phyloP scores from a whole-genome alignment of 2,797 vertebrate species.

The Adrianichthys oophorus region DNA sequence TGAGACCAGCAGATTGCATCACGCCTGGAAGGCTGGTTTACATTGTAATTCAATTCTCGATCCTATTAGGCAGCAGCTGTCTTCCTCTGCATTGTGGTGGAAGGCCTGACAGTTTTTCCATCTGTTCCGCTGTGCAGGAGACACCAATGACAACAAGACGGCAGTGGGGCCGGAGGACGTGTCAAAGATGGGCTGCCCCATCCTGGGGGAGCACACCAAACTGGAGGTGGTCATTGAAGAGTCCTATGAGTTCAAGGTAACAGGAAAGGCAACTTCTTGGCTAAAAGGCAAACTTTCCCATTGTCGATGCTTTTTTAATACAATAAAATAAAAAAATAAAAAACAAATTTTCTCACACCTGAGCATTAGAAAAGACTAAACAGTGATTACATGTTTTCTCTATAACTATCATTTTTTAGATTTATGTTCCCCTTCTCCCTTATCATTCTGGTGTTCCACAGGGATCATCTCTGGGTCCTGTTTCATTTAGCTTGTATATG shows the following conservation, averaged over 20 bases:
- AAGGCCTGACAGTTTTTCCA: constrained; percentile 4
- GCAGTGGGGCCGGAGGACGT: constrained; percentile 71
- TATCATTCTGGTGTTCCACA: no score
- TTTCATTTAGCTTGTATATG: no score
- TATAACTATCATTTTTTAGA: not conserved
- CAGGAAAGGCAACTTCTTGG: not conserved
- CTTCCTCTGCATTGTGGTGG: not conserved
- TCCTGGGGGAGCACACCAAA: constrained; percentile 82
- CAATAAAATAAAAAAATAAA: no score
- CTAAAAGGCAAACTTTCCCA: constrained; percentile 1
- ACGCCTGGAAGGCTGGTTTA: not conserved
- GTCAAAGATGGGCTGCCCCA: constrained; percentile 84
- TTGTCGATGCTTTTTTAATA: no score
- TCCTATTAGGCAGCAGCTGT: not conserved
- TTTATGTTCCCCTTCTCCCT: not conserved
- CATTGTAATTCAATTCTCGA: not conserved
- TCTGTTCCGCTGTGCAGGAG: constrained; percentile 64
- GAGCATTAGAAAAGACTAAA: not conserved
- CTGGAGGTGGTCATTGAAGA: constrained; percentile 88
- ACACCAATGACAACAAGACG: constrained; percentile 84
- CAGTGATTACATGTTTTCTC: constrained; percentile 1
- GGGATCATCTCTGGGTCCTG: no score
- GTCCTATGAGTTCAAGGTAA: constrained; percentile 89
- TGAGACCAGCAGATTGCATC: not conserved
- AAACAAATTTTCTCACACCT: no score